Conservation (phyloP, 2,113 vertebrate genomes). For the Dromiciops gliroides region DNA sequence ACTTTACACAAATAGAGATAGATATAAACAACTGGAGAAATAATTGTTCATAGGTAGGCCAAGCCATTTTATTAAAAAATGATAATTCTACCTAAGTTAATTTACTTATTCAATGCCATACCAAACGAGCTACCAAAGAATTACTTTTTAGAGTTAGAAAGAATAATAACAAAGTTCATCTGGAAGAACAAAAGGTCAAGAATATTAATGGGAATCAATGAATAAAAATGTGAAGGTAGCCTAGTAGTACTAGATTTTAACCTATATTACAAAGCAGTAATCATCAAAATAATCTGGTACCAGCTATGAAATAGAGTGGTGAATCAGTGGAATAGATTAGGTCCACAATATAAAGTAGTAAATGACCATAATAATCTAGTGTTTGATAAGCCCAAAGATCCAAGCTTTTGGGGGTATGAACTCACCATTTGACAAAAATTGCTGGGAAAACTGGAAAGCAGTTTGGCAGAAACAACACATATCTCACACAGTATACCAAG, state of each 20-base stretch:
- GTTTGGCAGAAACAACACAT: background rate
- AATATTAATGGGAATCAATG: background rate
- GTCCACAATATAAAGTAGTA: background rate
- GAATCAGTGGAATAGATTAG: background rate
- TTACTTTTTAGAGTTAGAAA: background rate
- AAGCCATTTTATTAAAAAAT: background rate
- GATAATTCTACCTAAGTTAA: background rate
- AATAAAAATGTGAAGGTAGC: background rate
- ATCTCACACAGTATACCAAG: background rate
- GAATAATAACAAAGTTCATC: background rate
- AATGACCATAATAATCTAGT: background rate
- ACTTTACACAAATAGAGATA: background rate
- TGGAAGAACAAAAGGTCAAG: background rate
- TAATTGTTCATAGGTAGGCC: background rate
- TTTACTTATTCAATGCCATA: background rate
- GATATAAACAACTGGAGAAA: background rate
- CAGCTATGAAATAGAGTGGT: background rate
- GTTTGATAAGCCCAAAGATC: background rate
- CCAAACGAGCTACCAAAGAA: background rate
- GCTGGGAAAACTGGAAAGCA: background rate
- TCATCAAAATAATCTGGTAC: background rate
- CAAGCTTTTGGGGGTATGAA: background rate
- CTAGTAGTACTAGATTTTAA: background rate
- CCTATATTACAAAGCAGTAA: background rate
- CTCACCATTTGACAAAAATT: background rate